These are phyloP conservation scores for Creontiades dilutus DNA, from an alignment of 2,888 invertebrate genomes.

Conservation along the genomic window DNA sequence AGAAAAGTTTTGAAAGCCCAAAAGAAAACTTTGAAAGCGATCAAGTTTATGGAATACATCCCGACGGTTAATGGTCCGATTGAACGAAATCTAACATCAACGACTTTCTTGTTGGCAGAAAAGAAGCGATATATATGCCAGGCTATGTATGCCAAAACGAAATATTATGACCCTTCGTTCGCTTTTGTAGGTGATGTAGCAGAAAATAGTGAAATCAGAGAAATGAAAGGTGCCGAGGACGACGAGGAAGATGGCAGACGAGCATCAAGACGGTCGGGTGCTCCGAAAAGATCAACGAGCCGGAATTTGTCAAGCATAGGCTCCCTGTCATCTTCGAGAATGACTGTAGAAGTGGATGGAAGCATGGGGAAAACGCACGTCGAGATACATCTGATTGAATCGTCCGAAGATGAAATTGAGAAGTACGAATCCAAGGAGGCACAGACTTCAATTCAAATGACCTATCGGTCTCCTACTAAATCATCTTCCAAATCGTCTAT, in stretches of 20 bases:
- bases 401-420: constrained; percentile 35
- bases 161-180: constrained; percentile 55
- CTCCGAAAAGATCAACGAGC: background rate
- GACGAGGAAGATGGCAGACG: constrained; percentile 12
- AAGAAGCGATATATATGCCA: background rate
- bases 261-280: background rate
- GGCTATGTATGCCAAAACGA: constrained; percentile 23
- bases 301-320: constrained; percentile 6
- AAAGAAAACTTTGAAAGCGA: constrained; percentile 34
- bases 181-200: constrained; percentile 53
- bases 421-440: constrained; percentile 37
- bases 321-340: background rate
- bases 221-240: constrained; percentile 39
- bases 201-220: constrained; percentile 60
- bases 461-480: background rate
- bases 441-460: background rate
- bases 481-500: background rate
- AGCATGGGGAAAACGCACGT: background rate
- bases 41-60: constrained; percentile 59
- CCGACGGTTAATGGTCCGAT: constrained; percentile 54
- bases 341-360: constrained; percentile 29
- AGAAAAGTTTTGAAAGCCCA: constrained; percentile 44
- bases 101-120: constrained; percentile 48
- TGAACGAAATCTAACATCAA: constrained; percentile 30
- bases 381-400: constrained; percentile 27